Conservation (phyloP, 2,797 vertebrate species). For the Heliangelus exortis region DNA sequence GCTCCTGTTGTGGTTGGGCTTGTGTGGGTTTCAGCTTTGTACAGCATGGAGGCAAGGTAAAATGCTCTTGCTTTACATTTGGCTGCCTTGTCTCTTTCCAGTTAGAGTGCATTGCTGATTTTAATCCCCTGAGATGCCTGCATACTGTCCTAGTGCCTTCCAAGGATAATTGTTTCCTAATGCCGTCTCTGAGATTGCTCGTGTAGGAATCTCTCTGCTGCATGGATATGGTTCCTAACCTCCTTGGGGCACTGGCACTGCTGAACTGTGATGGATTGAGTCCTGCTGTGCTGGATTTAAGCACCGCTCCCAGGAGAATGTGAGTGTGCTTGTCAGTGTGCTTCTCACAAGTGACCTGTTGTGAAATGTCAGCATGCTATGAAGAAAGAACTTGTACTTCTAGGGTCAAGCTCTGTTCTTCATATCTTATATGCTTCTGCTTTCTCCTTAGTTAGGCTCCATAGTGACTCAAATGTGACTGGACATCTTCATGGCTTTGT, state of each 20-base stretch:
- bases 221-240: background rate
- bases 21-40: background rate
- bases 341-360: background rate
- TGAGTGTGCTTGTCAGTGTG: background rate
- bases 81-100: background rate
- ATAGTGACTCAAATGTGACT: fast-evolving
- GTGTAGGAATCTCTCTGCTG: background rate
- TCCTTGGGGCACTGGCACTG: fast-evolving
- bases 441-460: background rate
- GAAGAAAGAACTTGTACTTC: background rate
- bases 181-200: background rate
- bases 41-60: background rate
- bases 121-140: background rate
- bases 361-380: background rate
- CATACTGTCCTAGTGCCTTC: background rate
- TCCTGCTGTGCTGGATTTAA: background rate
- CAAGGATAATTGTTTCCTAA: background rate
- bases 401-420: background rate
- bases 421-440: background rate
- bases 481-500: background rate
- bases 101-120: background rate
- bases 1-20: background rate
- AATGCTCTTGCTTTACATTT: background rate
- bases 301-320: background rate
- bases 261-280: background rate